Evolutionary conservation across 2,888 invertebrate species (phyloP).

Genomic region (Limnephilus auricula): DNA sequence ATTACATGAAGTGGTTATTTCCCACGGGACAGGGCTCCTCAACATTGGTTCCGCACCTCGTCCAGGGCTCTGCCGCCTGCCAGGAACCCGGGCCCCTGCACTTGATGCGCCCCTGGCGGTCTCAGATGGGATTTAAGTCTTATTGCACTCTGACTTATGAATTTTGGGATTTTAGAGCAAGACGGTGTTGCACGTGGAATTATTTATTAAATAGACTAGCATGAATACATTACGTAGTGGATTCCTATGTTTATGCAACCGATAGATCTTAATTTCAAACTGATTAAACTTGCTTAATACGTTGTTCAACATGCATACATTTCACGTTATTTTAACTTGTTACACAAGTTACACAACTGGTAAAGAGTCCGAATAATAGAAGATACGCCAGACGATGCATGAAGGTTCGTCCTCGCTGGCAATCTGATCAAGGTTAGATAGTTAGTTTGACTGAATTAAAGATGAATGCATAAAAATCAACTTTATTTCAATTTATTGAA

Average conservation of each 20-base stretch:
- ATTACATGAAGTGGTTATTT: conserved; percentile 65
- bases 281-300: too few relatives aligned
- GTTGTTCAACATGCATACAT: too few relatives aligned
- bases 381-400: too few relatives aligned
- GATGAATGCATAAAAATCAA: too few relatives aligned
- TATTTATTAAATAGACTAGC: neutral
- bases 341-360: too few relatives aligned
- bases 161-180: neutral
- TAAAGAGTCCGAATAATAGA: too few relatives aligned
- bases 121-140: neutral
- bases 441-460: too few relatives aligned
- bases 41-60: conserved; percentile 40
- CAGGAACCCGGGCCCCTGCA: neutral
- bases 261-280: neutral
- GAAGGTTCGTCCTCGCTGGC: too few relatives aligned
- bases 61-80: conserved; percentile 4
- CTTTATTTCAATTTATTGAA: too few relatives aligned
- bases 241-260: neutral
- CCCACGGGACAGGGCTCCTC: conserved; percentile 53
- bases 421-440: too few relatives aligned
- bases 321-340: too few relatives aligned
- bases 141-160: neutral
- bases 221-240: neutral
- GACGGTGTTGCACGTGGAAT: neutral
- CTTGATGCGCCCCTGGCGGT: neutral